Conservation (phyloP, 64 coral and sea anemone species). For the Exaiptasia diaphana region DNA sequence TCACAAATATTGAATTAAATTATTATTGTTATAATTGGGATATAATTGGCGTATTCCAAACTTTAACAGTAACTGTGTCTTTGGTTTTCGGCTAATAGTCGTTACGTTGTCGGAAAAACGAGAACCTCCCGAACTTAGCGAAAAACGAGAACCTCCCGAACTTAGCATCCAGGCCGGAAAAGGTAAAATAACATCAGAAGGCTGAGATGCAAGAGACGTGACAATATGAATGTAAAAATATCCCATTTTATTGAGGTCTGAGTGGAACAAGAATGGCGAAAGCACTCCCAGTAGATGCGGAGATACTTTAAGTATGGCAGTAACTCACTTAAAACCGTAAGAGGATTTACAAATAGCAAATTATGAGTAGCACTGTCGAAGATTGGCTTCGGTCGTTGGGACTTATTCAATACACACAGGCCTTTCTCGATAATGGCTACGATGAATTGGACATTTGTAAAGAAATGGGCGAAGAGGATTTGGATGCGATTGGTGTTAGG, state of each 20-base stretch:
- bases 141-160: not conserved
- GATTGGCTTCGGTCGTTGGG: constrained; percentile 97
- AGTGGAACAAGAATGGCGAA: not conserved
- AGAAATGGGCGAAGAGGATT: constrained; percentile 93
- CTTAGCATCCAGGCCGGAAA: not conserved
- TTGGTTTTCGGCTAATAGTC: not conserved
- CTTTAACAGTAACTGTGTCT: no score
- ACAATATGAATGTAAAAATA: constrained; percentile 18
- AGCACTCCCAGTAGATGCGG: not conserved
- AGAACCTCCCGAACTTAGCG: not conserved
- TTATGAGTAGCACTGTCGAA: constrained; percentile 75
- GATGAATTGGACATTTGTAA: constrained; percentile 98
- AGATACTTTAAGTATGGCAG: not conserved
- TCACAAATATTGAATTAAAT: no score
- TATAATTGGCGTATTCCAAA: no score
- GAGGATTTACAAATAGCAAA: not conserved
- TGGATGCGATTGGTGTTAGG: constrained; percentile 93
- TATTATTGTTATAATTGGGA: no score
- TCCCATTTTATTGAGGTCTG: not conserved
- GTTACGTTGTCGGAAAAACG: not conserved
- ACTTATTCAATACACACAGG: constrained; percentile 83
- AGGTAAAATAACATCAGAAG: constrained; percentile 12
- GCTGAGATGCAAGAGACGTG: constrained; percentile 5
- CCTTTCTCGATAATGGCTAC: constrained; percentile 96
- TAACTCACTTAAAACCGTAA: not conserved